phyloP scores from a whole-genome alignment of 1,140 invertebrate species.

The Alviniconcha marisindica region DNA sequence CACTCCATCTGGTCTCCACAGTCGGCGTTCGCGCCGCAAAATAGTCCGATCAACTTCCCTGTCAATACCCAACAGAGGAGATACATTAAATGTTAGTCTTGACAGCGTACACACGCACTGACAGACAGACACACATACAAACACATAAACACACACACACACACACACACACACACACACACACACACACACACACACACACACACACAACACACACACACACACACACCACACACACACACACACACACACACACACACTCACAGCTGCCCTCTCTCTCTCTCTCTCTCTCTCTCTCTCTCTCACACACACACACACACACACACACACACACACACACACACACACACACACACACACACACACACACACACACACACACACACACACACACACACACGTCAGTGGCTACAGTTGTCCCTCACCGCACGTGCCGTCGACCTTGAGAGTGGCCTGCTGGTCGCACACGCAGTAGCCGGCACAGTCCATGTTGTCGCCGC shows the following conservation, averaged over 20 bases:
- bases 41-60: not conserved
- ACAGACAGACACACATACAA: not conserved
- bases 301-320: no score
- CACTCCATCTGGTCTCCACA: slow-evolving; percentile 16
- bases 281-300: no score
- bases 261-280: no score
- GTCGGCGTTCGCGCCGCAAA: not conserved
- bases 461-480: not conserved
- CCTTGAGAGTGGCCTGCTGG: not conserved
- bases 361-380: no score
- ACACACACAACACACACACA: no score
- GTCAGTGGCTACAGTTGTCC: no score
- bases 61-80: not conserved
- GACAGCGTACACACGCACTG: not conserved
- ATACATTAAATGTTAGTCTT: no score
- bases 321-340: not conserved
- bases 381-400: not conserved
- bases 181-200: not conserved
- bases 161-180: not conserved
- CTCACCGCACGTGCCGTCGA: not conserved
- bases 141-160: not conserved
- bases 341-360: not conserved
- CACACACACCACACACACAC: no score
- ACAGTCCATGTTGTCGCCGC: slow-evolving; percentile 1
- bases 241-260: no score